Base-by-base conservation (phyloP, 2,888 invertebrate species). In the Eumerus sabulonum region DNA sequence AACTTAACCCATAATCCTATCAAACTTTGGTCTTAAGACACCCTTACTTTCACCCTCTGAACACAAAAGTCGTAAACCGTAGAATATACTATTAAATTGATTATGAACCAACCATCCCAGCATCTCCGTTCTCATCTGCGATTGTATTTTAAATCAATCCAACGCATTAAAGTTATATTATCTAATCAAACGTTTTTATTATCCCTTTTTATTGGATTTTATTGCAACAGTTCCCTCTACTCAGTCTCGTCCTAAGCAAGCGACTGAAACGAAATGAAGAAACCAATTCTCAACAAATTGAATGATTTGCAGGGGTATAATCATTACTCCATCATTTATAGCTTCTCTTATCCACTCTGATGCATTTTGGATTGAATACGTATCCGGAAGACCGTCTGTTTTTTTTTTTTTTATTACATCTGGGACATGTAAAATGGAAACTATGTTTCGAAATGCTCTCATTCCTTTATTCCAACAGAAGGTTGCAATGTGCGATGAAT, bases 301-400 rank as follows among this genome's bases (percentile, higher is more conserved):
- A 77, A 77, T 77, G 76, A 77, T 77, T 76, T 27, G 57, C 67
- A 40, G 66, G 72, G 68, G 67, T 54, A 66, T 71, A 71, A 66
- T 71, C 64, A 9, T 40, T 56, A 44, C 54, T 50, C 76, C 76
- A n/a, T 48, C 44, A 67, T 40, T 42, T 44, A 27, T 12, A 17
- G 45, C 9, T 57, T 19, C 19, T 45, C 40, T 2, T 27, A 51
- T 47, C 48, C 54, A 42, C 17, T 3, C 13, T 42, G 27, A 57
- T 38, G 42, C 16, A 42, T 0, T 12, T n/a, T n/a, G n/a, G n/a
- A n/a, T n/a, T n/a, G n/a, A n/a, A n/a, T n/a, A n/a, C n/a, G n/a
- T n/a, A n/a, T n/a, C n/a, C n/a, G n/a, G n/a, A n/a, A n/a, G n/a
- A n/a, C n/a, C n/a, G n/a, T n/a, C n/a, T n/a, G n/a, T n/a, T n/a